phyloP scores from a whole-genome alignment of 2,113 vertebrate genomes.

The Platysternon megacephalum region DNA sequence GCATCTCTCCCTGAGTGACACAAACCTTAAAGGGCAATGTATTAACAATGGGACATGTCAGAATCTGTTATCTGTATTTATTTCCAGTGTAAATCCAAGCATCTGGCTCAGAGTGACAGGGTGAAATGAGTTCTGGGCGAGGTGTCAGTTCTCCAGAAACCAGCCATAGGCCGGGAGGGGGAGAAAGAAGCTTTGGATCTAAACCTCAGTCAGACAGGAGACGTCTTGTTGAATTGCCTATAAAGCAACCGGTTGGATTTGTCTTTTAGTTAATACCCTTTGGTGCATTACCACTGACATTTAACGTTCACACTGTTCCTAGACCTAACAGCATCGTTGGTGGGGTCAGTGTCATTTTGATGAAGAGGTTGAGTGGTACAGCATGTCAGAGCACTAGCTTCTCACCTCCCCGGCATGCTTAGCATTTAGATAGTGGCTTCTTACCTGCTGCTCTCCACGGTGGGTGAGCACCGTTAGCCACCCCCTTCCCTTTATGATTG shows the following conservation, averaged over 20 bases:
- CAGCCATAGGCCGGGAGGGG: not conserved
- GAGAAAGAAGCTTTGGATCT: no score
- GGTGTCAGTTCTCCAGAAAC: not conserved
- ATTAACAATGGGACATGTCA: not conserved
- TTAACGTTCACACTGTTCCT: not conserved
- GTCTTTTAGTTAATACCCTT: not conserved
- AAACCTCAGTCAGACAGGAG: no score
- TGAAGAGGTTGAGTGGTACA: not conserved
- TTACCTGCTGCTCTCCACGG: not conserved
- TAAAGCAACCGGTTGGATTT: not conserved
- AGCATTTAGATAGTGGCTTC: not conserved
- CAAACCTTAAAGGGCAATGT: not conserved
- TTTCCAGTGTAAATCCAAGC: not conserved
- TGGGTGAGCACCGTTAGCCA: not conserved
- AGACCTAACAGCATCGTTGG: no score
- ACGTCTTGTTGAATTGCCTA: no score
- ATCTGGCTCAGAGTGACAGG: not conserved
- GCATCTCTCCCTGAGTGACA: conserved; percentile 5
- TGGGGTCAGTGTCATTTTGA: not conserved
- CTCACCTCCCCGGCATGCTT: not conserved
- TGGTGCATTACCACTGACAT: not conserved
- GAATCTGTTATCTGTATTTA: not conserved
- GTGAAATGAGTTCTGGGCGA: not conserved
- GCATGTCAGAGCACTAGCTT: not conserved
- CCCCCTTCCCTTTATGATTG: not conserved